phyloP scores from a whole-genome alignment of 2,113 vertebrate species.

The Isichthys henryi region DNA sequence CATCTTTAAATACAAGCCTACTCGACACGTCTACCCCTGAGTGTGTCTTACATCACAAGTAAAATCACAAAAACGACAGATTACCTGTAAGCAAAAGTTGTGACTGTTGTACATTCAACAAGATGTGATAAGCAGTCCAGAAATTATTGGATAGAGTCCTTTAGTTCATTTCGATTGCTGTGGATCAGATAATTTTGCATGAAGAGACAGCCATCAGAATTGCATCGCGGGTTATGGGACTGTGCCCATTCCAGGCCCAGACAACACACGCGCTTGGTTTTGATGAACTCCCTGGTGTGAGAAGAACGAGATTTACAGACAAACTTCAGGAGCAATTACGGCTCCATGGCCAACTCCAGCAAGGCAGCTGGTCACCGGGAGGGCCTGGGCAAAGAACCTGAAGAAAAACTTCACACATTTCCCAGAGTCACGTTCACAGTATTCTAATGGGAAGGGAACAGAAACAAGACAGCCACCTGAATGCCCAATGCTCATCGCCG shows the following conservation, averaged over 20 bases:
- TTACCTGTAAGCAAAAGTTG: neutral
- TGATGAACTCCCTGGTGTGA: neutral
- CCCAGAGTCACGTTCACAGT: conserved; percentile 44
- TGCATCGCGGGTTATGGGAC: neutral
- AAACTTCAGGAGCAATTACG: neutral
- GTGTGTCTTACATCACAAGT: neutral
- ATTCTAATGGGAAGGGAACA: conserved; percentile 49
- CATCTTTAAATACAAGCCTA: neutral
- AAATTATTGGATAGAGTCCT: neutral
- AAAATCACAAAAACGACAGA: neutral
- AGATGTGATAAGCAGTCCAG: neutral
- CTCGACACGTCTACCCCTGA: neutral
- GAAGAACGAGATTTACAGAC: neutral
- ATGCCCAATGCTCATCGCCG: conserved; percentile 50
- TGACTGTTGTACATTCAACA: neutral
- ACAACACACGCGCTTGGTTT: neutral
- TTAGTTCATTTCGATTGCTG: neutral
- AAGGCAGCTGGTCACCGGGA: neutral
- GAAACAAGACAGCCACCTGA: conserved; percentile 46
- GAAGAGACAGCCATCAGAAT: neutral
- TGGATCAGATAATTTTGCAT: neutral
- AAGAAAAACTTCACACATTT: conserved; percentile 32
- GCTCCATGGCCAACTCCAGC: neutral
- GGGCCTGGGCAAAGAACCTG: neutral
- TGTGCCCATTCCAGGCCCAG: neutral